Conservation (phyloP, 2,888 invertebrate genomes). For the Dicycla oo region DNA sequence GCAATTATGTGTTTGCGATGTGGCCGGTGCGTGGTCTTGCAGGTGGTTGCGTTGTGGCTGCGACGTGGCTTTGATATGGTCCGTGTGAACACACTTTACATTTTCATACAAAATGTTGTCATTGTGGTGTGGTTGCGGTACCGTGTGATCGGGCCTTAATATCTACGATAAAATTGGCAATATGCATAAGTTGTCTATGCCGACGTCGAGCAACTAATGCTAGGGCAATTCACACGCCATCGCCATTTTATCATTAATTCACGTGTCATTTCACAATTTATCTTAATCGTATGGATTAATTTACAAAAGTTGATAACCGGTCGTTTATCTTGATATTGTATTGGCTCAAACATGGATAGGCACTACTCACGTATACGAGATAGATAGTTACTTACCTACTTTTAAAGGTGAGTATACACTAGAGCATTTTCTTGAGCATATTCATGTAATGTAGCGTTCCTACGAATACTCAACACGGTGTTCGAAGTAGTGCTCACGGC, state of each 20-base stretch:
- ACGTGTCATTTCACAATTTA: conserved; percentile 18
- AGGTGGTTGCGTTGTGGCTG: no score
- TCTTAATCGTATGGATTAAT: conserved; percentile 35
- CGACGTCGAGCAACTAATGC: neutral
- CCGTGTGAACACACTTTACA: no score
- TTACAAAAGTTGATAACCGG: conserved; percentile 36
- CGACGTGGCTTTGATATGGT: no score
- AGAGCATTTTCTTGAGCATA: neutral
- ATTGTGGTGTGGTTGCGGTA: neutral
- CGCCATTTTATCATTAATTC: conserved; percentile 10
- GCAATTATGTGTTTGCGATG: no score
- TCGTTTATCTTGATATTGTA: conserved; percentile 13
- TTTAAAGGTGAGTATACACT: neutral
- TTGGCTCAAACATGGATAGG: neutral
- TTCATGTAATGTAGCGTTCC: neutral
- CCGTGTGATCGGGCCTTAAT: neutral
- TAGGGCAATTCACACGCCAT: neutral
- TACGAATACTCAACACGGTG: neutral
- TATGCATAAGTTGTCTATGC: neutral
- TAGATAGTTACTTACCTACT: neutral
- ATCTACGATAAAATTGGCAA: neutral
- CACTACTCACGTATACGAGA: neutral
- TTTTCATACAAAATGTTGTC: no score
- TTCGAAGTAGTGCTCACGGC: neutral
- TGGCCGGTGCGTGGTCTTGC: no score